phyloP scores from a whole-genome alignment of 2,888 invertebrate genomes.

The Escarpia spicata region DNA sequence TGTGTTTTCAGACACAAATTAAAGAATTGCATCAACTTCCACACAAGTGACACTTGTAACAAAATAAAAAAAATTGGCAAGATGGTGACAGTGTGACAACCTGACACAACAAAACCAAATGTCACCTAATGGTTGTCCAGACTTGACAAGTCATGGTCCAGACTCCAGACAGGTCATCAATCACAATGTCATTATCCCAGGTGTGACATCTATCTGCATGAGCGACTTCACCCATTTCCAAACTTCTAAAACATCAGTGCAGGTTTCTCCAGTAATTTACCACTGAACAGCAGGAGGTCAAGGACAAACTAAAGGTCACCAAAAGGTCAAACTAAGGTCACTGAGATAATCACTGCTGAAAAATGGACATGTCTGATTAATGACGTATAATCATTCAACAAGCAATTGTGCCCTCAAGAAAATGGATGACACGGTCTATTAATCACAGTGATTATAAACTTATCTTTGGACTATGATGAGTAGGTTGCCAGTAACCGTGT shows the following conservation, averaged over 20 bases:
- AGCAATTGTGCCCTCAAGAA: not conserved
- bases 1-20: too few species aligned
- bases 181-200: not conserved
- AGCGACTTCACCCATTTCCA: not conserved
- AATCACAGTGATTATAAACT: not conserved
- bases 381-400: not conserved
- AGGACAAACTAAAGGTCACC: not conserved
- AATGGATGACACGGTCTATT: not conserved
- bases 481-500: not conserved
- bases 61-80: not conserved
- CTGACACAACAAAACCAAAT: not conserved
- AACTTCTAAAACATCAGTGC: not conserved
- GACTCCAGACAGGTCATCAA: not conserved
- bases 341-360: not conserved
- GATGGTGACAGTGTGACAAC: not conserved
- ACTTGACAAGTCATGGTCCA: not conserved
- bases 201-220: not conserved
- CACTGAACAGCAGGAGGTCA: not conserved
- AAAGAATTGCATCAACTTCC: too few species aligned
- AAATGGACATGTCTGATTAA: conserved; percentile 8
- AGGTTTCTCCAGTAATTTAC: not conserved
- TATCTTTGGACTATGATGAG: not conserved
- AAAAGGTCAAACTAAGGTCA: not conserved
- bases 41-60: not conserved
- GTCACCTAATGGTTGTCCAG: not conserved